phyloP scores from a whole-genome alignment of 2,113 vertebrate genomes.

The Columba livia region DNA sequence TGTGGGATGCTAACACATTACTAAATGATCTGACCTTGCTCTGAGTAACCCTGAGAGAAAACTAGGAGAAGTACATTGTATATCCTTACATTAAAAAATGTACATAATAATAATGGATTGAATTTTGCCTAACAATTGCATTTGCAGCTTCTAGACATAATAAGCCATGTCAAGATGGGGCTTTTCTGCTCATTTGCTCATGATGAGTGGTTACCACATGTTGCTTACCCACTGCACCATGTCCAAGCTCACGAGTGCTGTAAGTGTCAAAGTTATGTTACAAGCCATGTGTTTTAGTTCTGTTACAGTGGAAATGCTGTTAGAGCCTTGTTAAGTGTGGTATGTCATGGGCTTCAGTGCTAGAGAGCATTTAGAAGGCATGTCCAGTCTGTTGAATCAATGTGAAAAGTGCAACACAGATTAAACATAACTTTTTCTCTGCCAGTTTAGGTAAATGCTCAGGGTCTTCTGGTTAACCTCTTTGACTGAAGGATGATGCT shows the following conservation, averaged over 20 bases:
- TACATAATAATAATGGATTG: not conserved
- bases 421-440: slow-evolving; percentile 63
- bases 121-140: slow-evolving; percentile 29
- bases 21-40: not conserved
- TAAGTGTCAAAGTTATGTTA: slow-evolving; percentile 70
- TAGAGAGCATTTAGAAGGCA: slow-evolving; percentile 72
- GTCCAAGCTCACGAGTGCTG: slow-evolving; percentile 77
- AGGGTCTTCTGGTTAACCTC: slow-evolving; percentile 40
- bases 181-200: slow-evolving; percentile 66
- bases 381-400: slow-evolving; percentile 35
- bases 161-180: slow-evolving; percentile 52
- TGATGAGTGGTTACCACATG: slow-evolving; percentile 74
- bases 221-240: slow-evolving; percentile 70
- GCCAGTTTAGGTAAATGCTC: slow-evolving; percentile 37
- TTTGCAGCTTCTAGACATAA: slow-evolving; percentile 48
- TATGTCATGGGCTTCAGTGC: slow-evolving; percentile 75
- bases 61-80: not conserved
- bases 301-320: slow-evolving; percentile 85
- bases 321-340: slow-evolving; percentile 85
- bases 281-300: slow-evolving; percentile 87
- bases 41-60: not conserved
- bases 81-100: not conserved
- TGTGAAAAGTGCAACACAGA: slow-evolving; percentile 75
- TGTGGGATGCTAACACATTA: not conserved
- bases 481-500: slow-evolving; percentile 56